Base-by-base conservation (phyloP, 2,888 invertebrate genomes). In the Ophion ventricosus region DNA sequence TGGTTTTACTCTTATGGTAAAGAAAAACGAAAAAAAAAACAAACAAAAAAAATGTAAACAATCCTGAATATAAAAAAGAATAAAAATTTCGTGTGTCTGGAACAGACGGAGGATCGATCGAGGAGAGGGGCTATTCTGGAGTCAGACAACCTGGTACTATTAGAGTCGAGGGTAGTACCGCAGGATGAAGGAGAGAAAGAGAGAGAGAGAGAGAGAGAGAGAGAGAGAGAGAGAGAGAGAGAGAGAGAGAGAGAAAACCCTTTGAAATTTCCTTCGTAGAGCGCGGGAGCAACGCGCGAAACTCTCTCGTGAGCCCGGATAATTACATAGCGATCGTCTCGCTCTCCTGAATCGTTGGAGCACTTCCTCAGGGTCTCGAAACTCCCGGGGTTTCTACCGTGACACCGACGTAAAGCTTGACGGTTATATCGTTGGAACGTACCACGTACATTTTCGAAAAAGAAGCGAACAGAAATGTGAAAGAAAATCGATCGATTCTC, bases 381-480 rank as follows among this genome's bases (percentile, higher is more conserved):
- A 79, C 63, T 79, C 79, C 79, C 79, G 79, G 79, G 79, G 63
- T 64, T 70, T 79, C 72, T 79, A 56, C 70, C 70, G 70, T 67
- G 79, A 64, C 64, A 78, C 61, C 70, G 72, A 72, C 79, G 56
- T n/a, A 79, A 70, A 79, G 61, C 79, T 79, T 70, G 70, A 79
- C 49, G 69, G 43, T 69, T 66, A 77, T 69, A 77, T 69, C 77
- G 77, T 49, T 29, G 59, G 49, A 43, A 59, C 59, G 77, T 77
- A 75, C 40, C 43, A 49, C 77, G 23, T 69, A 59, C 59, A n/a
- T 77, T 35, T 35, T 59, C 26, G 26, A 35, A 59, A 69, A 80
- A 85, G 86, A 83, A 87, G 84, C 87, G 83, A 87, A 88, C 88
- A 87, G 79, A 66, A 73, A 78, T 29, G 73, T 80, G 67, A 78